These are phyloP conservation scores for Centruroides vittatus DNA, from an alignment of 1,140 invertebrate species.

Conservation along the genomic window DNA sequence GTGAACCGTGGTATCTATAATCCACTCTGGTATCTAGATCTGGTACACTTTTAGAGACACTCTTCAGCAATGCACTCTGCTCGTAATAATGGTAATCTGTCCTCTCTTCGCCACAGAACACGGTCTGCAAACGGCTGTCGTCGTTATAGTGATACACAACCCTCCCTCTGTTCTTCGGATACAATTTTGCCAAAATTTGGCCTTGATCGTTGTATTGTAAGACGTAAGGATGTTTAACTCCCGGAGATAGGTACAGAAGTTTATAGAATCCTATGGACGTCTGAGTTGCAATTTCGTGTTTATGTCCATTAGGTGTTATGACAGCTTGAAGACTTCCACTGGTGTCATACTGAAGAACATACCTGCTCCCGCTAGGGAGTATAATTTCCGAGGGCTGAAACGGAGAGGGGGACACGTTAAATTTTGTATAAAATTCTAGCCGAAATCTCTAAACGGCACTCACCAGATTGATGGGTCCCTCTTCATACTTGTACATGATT, in stretches of 20 bases:
- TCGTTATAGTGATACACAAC: constrained; percentile 78
- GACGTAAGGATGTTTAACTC: constrained; percentile 54
- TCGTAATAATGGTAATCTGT: constrained; percentile 67
- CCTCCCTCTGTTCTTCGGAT: constrained; percentile 74
- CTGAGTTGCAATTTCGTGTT: constrained; percentile 77
- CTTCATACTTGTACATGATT: constrained; percentile 62
- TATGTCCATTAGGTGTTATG: constrained; percentile 66
- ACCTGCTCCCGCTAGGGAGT: constrained; percentile 70
- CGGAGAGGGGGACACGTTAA: neutral
- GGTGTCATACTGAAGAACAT: constrained; percentile 69
- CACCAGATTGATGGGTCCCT: constrained; percentile 41
- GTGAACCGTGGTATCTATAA: constrained; percentile 41
- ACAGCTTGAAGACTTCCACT: constrained; percentile 72
- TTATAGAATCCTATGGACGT: constrained; percentile 60
- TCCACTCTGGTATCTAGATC: constrained; percentile 34
- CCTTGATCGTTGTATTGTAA: constrained; percentile 81
- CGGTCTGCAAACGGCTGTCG: constrained; percentile 60
- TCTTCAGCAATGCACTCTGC: constrained; percentile 63
- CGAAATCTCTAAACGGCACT: neutral
- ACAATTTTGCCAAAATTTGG: constrained; percentile 60
- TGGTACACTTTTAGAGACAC: constrained; percentile 59
- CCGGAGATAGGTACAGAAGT: constrained; percentile 76
- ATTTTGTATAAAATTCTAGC: neutral
- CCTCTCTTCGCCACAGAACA: constrained; percentile 67
- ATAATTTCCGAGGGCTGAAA: constrained; percentile 65